These are phyloP conservation scores for Eurystomus gularis DNA, from an alignment of 2,113 vertebrate genomes.

Conservation along the genomic window DNA sequence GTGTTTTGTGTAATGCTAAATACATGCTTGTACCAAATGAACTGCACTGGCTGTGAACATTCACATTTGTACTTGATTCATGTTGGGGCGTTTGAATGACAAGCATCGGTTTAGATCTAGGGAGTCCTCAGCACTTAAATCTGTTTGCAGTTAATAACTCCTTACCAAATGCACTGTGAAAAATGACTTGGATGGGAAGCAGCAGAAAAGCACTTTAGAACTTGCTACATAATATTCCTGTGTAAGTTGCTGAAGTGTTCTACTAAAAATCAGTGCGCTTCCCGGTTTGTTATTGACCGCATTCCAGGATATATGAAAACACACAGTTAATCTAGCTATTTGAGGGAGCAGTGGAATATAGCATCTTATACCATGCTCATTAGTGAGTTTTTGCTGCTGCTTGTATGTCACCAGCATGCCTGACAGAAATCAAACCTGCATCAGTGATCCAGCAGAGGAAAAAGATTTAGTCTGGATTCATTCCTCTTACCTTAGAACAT, in stretches of 20 bases:
- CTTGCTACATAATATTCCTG: constrained; percentile 40
- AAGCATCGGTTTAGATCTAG: constrained; percentile 10
- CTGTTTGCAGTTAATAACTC: constrained; percentile 67
- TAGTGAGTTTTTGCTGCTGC: background rate
- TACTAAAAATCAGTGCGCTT: background rate
- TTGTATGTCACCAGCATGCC: background rate
- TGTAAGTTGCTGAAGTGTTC: constrained; percentile 28
- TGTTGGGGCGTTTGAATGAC: background rate
- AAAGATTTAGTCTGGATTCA: background rate
- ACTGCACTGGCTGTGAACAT: constrained; percentile 38
- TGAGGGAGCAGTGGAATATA: background rate
- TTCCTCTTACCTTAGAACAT: background rate
- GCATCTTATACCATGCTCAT: background rate
- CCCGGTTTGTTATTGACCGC: background rate
- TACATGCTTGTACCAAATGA: constrained; percentile 34
- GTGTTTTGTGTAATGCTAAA: constrained; percentile 49
- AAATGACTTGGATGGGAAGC: constrained; percentile 57
- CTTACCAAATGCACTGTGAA: constrained; percentile 2
- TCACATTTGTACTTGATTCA: constrained; percentile 52
- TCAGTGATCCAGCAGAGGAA: background rate
- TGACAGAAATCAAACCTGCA: constrained; percentile 28
- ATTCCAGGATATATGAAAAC: constrained; percentile 37
- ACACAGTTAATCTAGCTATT: constrained; percentile 37
- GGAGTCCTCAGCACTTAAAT: constrained; percentile 40
- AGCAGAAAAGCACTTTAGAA: constrained; percentile 41